Evolutionary conservation across 2,113 vertebrate species (phyloP), one percentile per base, ranked within the genome.

Genomic region (Anthoscopus minutus): DNA sequence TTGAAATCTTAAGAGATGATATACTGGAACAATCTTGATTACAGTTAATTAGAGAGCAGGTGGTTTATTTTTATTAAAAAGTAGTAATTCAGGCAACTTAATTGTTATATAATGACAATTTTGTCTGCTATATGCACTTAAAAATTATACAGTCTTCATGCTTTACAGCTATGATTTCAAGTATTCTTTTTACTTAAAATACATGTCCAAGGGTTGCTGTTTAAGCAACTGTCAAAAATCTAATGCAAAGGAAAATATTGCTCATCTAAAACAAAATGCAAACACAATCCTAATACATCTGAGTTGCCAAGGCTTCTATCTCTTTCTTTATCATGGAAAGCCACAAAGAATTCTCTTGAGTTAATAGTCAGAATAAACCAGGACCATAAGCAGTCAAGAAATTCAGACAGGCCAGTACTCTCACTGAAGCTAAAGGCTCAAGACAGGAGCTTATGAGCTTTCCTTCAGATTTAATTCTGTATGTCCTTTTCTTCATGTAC

Each of bases 391-490:
- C 24, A 69, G 38, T 35, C 73, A 92, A 80, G 73, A 87, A 78
- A 93, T 81, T 71, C 64, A 76, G 62, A 86, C 28, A 28, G 44
- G 53, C 67, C n/a, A 93, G 47, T 90, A 87, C 74, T 93, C 58
- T 61, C 87, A 89, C 88, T 94, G 77, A 42, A 85, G 25, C 15
- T 95, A 77, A 96, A 96, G 60, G 57, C 35, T 95, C 56, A 44
- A 58, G 67, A 93, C 58, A 90, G 81, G 58, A 88, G 70, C 71
- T 92, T 88, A 42, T 40, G 35, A 92, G 40, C 61, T 89, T 90
- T 92, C 65, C 92, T 97, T 97, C 87, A 97, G 94, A 96, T 98
- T 97, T 97, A 97, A 97, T 97, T 97, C 96, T 67, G 77, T 86
- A 97, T 97, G 92, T 88, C 88, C 81, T 97, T 97, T 96, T 94